Conservation (phyloP, 2,888 invertebrate genomes). For the Chesias legatella region DNA sequence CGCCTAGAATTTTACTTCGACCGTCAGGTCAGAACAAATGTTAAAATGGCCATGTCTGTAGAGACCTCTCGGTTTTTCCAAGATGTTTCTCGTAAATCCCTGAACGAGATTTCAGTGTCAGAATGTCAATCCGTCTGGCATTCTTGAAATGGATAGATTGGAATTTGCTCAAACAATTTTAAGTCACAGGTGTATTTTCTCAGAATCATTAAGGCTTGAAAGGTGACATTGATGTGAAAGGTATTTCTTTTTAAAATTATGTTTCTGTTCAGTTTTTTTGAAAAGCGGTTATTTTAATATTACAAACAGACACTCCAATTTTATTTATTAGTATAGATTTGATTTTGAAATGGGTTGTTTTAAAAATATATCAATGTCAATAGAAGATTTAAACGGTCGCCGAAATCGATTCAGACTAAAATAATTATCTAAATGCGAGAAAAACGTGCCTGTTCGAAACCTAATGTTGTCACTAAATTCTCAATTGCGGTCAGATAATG, state of each 20-base stretch:
- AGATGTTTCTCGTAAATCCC: constrained; percentile 1
- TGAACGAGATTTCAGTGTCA: constrained; percentile 7
- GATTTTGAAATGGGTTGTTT: constrained; percentile 1
- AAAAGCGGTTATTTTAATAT: too few species aligned
- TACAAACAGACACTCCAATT: too few species aligned
- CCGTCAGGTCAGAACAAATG: constrained; percentile 16
- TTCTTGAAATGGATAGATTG: constrained; percentile 2
- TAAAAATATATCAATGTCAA: constrained; percentile 27
- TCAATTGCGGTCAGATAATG: background rate
- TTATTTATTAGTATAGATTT: too few species aligned
- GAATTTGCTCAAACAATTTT: background rate
- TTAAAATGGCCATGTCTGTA: constrained; percentile 5
- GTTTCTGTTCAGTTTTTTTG: too few species aligned
- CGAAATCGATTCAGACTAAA: constrained; percentile 29
- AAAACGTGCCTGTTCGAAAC: constrained; percentile 25
- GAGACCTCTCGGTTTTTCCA: background rate
- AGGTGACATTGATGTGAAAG: too few species aligned
- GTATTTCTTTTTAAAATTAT: too few species aligned
- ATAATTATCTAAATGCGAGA: constrained; percentile 39
- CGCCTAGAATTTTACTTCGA: too few species aligned
- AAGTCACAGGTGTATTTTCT: constrained; percentile 4
- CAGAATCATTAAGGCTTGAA: too few species aligned
- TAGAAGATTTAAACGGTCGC: constrained; percentile 23
- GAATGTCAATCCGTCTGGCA: constrained; percentile 5
- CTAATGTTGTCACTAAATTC: constrained; percentile 9